Evolutionary conservation across 2,888 invertebrate species (phyloP), one percentile per base, ranked within the genome.

Genomic region (Chrysotoxum bicinctum): DNA sequence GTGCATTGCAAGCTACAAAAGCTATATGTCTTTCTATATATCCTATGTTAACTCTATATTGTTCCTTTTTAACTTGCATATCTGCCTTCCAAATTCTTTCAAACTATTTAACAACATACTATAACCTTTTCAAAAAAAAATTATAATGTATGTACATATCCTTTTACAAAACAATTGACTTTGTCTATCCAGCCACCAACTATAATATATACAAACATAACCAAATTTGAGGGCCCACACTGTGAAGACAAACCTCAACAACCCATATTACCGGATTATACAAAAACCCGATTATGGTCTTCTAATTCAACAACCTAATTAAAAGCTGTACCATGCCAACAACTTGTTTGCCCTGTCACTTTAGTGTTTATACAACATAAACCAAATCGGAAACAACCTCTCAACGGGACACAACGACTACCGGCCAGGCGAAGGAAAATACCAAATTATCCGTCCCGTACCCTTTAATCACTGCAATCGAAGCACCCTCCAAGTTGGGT

Each of bases 271-370:
- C 68, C 73, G 54, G 64, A 74, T 79, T 79, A 58, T 56, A 70
- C 40, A 45, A 26, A 48, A 74, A 78, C 78, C 40, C 50, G 66
- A 75, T 84, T 80, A 84, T 75, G 23, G 66, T 50, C 70, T 68
- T 64, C 60, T 75, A 76, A 80, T 76, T 68, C 75, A 64, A 76
- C 70, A 79, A 75, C 75, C 80, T 84, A 75, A 80, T 84, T 84
- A 84, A 84, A 84, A 72, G 80, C 70, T 75, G 10, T 40, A 70
- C 75, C 70, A 68, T 80, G 84, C 80, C 80, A 84, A 84, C 84
- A 80, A 76, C 75, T 84, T 75, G 74, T 75, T 79, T 75, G 19
- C 30, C 30, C 9, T 52, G 69, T 56, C 60, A 60, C 68, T 73
- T 68, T 70, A 66, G 35, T 66, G 66, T 50, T 66, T 50, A 35